A percentile compares a stretch with the other conserved stretches of the same genome.
These are phyloP conservation scores for Ormyrus thymus DNA, from an alignment of 2,888 invertebrate species.

Conservation along the genomic window DNA sequence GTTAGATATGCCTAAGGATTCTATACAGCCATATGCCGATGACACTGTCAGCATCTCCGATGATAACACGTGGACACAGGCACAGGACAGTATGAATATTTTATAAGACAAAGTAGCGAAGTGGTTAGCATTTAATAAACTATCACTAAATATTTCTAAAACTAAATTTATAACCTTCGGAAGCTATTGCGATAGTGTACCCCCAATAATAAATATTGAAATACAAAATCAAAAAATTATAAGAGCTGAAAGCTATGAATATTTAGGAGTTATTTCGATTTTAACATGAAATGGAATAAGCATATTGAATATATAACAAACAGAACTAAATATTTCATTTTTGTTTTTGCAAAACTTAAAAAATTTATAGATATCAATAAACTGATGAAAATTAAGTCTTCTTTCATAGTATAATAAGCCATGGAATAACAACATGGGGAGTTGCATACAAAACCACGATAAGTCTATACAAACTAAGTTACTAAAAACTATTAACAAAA, in stretches of 20 bases:
- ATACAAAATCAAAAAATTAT: background rate
- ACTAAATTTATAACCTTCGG: no score
- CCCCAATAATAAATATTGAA: no score
- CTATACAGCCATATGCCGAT: background rate
- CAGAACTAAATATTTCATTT: no score
- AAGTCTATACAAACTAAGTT: no score
- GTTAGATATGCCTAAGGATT: background rate
- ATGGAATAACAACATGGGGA: no score
- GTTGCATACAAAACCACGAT: no score
- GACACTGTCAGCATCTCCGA: conserved; percentile 1
- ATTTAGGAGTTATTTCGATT: background rate
- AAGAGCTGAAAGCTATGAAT: conserved; percentile 4
- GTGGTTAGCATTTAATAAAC: conserved; percentile 2
- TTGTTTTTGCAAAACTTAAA: background rate
- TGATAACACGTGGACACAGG: background rate
- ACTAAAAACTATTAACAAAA: no score
- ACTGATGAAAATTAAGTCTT: background rate
- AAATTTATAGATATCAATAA: background rate
- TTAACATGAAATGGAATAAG: background rate
- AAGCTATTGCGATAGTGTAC: no score
- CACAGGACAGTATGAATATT: background rate
- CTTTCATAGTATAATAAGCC: no score
- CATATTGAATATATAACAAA: background rate
- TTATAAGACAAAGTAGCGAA: background rate
- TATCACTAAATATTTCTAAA: background rate